Evolutionary conservation across 2,113 vertebrate genomes (phyloP).

Genomic region (Chaetodon trifascialis): DNA sequence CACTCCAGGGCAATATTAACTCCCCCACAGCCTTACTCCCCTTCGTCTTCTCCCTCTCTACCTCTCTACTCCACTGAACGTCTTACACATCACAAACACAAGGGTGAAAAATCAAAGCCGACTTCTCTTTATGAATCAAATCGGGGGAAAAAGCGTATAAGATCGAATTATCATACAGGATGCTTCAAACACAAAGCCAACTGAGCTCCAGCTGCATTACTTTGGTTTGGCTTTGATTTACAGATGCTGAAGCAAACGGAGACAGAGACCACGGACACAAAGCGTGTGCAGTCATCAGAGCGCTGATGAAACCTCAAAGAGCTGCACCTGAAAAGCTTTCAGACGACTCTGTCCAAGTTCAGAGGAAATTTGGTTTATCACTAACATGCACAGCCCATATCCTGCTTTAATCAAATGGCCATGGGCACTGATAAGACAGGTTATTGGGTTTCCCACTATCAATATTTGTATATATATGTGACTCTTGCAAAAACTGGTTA

Average conservation of each 20-base stretch:
- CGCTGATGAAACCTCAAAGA: constrained; percentile 8
- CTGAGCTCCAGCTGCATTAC: not conserved
- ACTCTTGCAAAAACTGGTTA: not conserved
- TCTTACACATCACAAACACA: not conserved
- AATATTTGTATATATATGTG: not conserved
- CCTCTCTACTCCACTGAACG: not conserved
- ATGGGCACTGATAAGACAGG: not conserved
- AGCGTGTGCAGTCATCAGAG: constrained; percentile 19
- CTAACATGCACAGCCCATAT: not conserved
- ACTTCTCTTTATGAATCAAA: constrained; percentile 18
- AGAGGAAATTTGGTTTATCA: not conserved
- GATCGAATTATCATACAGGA: not conserved
- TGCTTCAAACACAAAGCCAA: constrained; percentile 10
- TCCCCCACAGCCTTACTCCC: constrained; percentile 27
- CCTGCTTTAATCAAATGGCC: not conserved
- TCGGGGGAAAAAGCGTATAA: not conserved
- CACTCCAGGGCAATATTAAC: constrained; percentile 61
- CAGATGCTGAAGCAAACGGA: not conserved
- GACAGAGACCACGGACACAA: not conserved
- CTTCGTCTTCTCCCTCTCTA: constrained; percentile 22
- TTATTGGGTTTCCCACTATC: not conserved
- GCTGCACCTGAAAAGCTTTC: not conserved
- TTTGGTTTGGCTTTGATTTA: constrained; percentile 13
- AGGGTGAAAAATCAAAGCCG: constrained; percentile 7
- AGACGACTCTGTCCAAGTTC: not conserved